phyloP scores from a whole-genome alignment of 2,888 invertebrate species.

The Nemotelus nigrinus region DNA sequence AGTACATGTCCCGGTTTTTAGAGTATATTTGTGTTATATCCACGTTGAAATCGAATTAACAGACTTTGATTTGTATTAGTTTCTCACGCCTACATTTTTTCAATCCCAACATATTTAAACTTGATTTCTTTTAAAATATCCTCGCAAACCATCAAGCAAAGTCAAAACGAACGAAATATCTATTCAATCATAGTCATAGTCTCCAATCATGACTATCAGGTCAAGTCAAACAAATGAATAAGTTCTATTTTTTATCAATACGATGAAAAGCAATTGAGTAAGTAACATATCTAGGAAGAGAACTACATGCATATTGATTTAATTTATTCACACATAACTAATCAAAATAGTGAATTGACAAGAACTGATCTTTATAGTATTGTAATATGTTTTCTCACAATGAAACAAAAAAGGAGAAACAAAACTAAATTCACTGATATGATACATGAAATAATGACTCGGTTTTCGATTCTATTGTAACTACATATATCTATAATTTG shows the following conservation, averaged over 20 bases:
- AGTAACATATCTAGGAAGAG: slow-evolving; percentile 40
- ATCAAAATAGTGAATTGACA: slow-evolving; percentile 27
- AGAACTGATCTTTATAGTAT: slow-evolving; percentile 38
- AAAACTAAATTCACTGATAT: too few relatives aligned
- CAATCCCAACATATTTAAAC: too few relatives aligned
- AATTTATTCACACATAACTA: slow-evolving; percentile 30
- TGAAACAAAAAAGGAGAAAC: not conserved
- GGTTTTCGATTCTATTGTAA: too few relatives aligned
- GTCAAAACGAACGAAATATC: too few relatives aligned
- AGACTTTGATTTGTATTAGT: too few relatives aligned
- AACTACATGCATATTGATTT: slow-evolving; percentile 33
- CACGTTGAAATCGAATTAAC: not conserved
- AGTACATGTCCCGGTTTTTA: too few relatives aligned
- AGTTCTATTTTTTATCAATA: slow-evolving; percentile 20
- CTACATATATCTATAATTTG: not conserved
- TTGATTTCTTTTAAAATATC: too few relatives aligned
- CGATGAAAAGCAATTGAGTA: slow-evolving; percentile 36
- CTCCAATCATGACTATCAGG: slow-evolving; percentile 3
- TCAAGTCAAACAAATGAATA: slow-evolving; percentile 1
- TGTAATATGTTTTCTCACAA: slow-evolving; percentile 4
- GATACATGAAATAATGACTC: too few relatives aligned
- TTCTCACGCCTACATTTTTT: too few relatives aligned
- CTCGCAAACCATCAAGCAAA: too few relatives aligned
- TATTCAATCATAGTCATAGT: too few relatives aligned
- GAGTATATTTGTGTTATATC: too few relatives aligned